A percentile compares a stretch with the other conserved stretches of the same genome.
Conservation (phyloP, 2,113 vertebrate genomes). For the Crotalus tigris region DNA sequence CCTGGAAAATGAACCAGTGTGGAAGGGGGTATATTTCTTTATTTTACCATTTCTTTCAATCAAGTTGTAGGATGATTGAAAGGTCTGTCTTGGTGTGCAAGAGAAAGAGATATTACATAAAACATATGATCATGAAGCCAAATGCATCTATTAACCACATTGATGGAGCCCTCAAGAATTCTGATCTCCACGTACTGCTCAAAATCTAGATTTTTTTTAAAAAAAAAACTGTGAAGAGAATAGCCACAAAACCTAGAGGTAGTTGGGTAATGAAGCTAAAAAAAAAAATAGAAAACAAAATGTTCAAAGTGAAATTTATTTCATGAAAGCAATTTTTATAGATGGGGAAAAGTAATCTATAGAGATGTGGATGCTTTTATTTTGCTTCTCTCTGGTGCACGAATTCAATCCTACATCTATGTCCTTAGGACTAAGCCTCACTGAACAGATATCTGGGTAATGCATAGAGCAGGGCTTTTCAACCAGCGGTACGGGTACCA, state of each 20-base stretch:
- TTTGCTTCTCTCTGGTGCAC: background rate
- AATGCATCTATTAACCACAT: background rate
- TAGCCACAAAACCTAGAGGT: background rate
- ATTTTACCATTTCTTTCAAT: background rate
- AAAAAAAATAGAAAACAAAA: background rate
- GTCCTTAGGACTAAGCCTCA: background rate
- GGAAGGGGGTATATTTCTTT: fast-evolving
- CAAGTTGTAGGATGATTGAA: background rate
- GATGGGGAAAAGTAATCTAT: background rate
- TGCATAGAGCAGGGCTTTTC: no score
- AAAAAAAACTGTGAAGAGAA: background rate
- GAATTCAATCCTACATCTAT: background rate
- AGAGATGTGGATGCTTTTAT: background rate
- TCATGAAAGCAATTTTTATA: background rate
- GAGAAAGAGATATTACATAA: background rate
- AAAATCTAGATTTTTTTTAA: no score
- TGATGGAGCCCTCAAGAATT: background rate
- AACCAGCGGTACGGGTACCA: no score
- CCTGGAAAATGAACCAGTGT: fast-evolving
- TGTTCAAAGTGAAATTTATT: background rate
- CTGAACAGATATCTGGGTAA: background rate
- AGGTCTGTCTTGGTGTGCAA: background rate
- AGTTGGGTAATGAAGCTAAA: background rate
- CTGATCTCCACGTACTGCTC: background rate
- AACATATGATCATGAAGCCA: background rate